phyloP scores from a whole-genome alignment of 2,797 vertebrate genomes.

The Microcaecilia unicolor region DNA sequence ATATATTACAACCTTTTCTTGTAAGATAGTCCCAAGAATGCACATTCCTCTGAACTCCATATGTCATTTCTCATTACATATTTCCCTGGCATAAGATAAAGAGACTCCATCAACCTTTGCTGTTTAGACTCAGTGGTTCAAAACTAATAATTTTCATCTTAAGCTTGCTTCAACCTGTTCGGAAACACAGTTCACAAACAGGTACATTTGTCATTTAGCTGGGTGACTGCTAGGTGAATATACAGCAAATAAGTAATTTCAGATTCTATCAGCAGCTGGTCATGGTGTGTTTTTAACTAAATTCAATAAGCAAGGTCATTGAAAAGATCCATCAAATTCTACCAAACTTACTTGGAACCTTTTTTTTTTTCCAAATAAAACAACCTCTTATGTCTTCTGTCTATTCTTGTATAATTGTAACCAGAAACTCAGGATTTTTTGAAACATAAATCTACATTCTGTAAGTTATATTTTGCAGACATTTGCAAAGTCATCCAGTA shows the following conservation, averaged over 20 bases:
- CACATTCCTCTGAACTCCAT: not conserved
- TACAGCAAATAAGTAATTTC: not conserved
- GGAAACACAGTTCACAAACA: conserved; percentile 8
- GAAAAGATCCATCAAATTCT: too few relatives aligned
- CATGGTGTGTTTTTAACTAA: not conserved
- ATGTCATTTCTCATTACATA: conserved; percentile 13
- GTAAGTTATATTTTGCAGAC: too few relatives aligned
- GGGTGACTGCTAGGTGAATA: not conserved
- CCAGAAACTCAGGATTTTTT: too few relatives aligned
- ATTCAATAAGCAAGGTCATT: not conserved
- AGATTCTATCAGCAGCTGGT: not conserved
- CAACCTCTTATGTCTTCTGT: too few relatives aligned
- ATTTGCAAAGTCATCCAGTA: too few relatives aligned
- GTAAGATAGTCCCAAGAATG: not conserved
- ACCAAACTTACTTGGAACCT: too few relatives aligned
- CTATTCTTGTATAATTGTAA: too few relatives aligned
- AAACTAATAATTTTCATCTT: conserved; percentile 11
- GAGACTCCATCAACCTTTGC: conserved; percentile 19
- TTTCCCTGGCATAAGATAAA: conserved; percentile 11
- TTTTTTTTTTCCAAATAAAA: too few relatives aligned
- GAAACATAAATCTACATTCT: too few relatives aligned
- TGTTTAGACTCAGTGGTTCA: conserved; percentile 8
- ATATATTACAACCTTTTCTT: too few relatives aligned
- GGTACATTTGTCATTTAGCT: conserved; percentile 1
- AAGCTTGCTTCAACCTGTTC: conserved; percentile 1